Evolutionary conservation across 2,797 vertebrate species (phyloP).

Genomic region (Chloroceryle amazona): DNA sequence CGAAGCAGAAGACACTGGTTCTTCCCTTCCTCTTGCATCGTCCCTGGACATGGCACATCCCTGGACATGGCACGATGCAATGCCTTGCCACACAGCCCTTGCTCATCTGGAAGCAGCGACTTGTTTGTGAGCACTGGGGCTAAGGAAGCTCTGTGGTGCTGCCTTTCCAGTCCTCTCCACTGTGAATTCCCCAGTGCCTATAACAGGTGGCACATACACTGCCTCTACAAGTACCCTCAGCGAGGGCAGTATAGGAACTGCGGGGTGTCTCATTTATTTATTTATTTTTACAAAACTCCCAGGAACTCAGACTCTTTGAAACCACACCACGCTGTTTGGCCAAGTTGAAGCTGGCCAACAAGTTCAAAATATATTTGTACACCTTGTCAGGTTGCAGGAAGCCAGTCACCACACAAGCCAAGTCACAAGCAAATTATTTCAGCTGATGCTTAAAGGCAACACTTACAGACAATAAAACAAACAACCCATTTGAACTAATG

Average conservation of each 20-base stretch:
- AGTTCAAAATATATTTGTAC: background rate
- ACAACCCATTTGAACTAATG: background rate
- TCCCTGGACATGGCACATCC: rapidly evolving
- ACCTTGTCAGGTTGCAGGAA: background rate
- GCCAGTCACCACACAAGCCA: background rate
- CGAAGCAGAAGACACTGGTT: background rate
- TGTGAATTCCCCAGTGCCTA: background rate
- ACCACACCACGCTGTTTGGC: background rate
- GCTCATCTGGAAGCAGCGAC: rapidly evolving
- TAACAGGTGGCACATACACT: rapidly evolving
- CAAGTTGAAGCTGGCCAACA: background rate
- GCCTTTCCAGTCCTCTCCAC: background rate
- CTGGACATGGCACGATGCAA: rapidly evolving
- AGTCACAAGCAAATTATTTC: background rate
- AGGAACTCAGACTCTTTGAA: background rate
- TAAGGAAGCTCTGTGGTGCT: background rate
- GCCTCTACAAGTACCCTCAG: background rate
- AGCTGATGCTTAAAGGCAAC: background rate
- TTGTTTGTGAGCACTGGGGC: background rate
- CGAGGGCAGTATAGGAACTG: background rate
- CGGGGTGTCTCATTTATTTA: background rate
- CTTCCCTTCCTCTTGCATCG: background rate
- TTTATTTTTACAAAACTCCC: background rate
- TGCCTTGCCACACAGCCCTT: rapidly evolving
- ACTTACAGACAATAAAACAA: background rate